A percentile compares a stretch with the other conserved stretches of the same genome.
These are phyloP conservation scores for Escarpia spicata DNA, from an alignment of 2,888 invertebrate genomes.

Conservation along the genomic window DNA sequence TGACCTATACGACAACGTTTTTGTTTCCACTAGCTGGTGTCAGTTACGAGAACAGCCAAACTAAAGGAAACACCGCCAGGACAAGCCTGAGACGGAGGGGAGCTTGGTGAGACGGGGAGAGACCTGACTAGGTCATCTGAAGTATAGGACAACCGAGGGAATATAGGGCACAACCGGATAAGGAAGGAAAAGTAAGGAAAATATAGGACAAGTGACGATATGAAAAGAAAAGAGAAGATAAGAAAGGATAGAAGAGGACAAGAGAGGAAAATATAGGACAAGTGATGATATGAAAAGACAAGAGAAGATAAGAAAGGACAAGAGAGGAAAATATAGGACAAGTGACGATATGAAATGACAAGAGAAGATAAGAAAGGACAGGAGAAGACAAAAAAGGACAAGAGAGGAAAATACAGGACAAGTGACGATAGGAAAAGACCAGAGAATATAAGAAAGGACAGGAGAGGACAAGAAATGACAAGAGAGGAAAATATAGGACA, in stretches of 20 bases:
- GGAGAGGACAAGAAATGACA: not conserved
- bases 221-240: not conserved
- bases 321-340: not conserved
- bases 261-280: not conserved
- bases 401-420: not conserved
- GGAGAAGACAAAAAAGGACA: not conserved
- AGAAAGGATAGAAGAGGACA: not conserved
- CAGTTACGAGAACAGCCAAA: not conserved
- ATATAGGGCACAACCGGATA: not conserved
- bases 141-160: not conserved
- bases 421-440: not conserved
- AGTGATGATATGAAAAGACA: not conserved
- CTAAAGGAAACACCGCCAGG: not conserved
- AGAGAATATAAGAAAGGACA: not conserved
- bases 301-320: not conserved
- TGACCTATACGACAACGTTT: not conserved
- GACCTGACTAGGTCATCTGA: not conserved
- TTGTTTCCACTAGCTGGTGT: not conserved
- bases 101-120: not conserved
- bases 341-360: not conserved
- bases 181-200: not conserved
- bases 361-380: not conserved
- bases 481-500: not conserved
- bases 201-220: not conserved
- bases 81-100: not conserved